Percentiles rank a stretch among this genome's conserved stretches.
phyloP scores from a whole-genome alignment of 2,113 vertebrate species.

The Eubucco bourcierii region DNA sequence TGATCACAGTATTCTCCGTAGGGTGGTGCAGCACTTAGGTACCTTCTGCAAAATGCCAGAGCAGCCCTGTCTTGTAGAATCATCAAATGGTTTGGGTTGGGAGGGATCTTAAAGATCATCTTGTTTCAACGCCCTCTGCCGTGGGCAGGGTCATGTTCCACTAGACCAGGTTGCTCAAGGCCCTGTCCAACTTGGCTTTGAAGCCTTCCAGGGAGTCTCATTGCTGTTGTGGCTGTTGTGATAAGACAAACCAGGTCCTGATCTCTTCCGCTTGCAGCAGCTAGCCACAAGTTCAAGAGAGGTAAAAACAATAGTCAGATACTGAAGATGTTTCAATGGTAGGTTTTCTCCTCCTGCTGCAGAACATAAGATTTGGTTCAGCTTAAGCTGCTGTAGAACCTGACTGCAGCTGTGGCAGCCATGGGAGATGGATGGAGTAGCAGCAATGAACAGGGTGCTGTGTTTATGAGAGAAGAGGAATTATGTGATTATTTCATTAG shows the following conservation, averaged over 20 bases:
- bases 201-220: background rate
- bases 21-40: background rate
- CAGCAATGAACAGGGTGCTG: background rate
- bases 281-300: background rate
- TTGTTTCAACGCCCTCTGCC: no score
- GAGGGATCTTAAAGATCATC: no score
- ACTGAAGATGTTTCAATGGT: background rate
- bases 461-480: background rate
- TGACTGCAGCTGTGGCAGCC: background rate
- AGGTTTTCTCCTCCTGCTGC: background rate
- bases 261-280: background rate
- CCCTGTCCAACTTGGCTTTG: no score
- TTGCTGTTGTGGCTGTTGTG: background rate
- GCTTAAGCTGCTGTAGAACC: background rate
- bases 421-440: background rate
- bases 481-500: background rate
- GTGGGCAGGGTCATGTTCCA: no score
- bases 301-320: background rate
- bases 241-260: background rate
- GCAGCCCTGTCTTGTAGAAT: rapidly evolving
- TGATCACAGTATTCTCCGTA: rapidly evolving
- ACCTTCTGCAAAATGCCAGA: background rate
- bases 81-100: no score
- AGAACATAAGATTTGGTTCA: background rate
- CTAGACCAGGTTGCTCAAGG: no score